Base-by-base conservation (phyloP, 2,113 vertebrate genomes). In the Myrmophylax atrothorax region DNA sequence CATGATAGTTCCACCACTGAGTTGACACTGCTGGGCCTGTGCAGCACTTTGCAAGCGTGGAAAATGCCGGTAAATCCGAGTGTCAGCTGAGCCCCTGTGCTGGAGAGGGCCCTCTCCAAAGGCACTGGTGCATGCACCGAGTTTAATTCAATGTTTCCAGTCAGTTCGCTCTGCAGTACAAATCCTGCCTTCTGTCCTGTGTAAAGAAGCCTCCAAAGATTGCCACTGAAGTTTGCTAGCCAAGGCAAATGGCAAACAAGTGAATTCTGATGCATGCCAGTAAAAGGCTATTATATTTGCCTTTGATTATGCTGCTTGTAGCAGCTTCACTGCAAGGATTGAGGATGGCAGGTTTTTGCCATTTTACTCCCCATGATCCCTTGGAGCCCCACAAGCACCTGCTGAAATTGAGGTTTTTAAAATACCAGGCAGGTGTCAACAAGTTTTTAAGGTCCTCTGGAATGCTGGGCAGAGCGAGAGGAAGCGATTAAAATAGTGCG, bases 401-500 rank as follows among this genome's bases (percentile, higher is more conserved):
- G 67, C 87, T 96, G 82, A 86, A 96, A 79, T 55, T 9, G 16
- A 68, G 79, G 35, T 62, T 93, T 91, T 79, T 83, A 50, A 95
- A 93, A 68, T 62, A 75, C 66, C 47, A 84, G 72, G 70, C 87
- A 93, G 60, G 84, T 97, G 94, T 81, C 60, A 87, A 73, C 87
- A 84, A 89, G 72, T 84, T 95, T 97, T 80, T 90, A 90, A 94
- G 76, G 56, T 81, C 62, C 42, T 70, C 25, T 77, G 84, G 82
- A 93, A 94, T 74, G 69, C 53, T n/a, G 40, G 28, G 16, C 73
- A 89, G 69, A 91, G 35, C 33, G 60, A 89, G 80, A 81, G 84
- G 84, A 95, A 91, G 77, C 2, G 20, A 74, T 81, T 77, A 42
- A 74, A 84, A 18, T 6, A 19, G 55, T 44, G 18, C 49, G 35